These are phyloP conservation scores for Pangasianodon gigas DNA, from an alignment of 2,113 vertebrate genomes.

Conservation along the genomic window DNA sequence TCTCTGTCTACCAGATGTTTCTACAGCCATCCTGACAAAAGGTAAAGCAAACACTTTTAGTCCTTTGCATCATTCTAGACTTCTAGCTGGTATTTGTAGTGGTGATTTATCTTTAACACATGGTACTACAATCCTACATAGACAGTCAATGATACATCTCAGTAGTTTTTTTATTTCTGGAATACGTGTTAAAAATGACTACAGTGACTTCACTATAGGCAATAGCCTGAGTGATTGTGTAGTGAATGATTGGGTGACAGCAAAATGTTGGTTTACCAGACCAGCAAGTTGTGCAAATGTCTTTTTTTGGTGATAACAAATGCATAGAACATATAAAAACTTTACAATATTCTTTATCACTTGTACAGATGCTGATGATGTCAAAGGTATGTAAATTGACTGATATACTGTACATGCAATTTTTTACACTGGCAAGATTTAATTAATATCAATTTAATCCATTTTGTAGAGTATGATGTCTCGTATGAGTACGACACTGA, in stretches of 20 bases:
- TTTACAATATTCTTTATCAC: slow-evolving; percentile 1
- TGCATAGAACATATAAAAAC: background rate
- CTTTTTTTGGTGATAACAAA: background rate
- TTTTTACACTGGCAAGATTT: background rate
- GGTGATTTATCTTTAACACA: background rate
- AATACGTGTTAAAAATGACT: background rate
- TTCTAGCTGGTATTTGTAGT: background rate
- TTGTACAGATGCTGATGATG: slow-evolving; percentile 66
- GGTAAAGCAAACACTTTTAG: slow-evolving; percentile 56
- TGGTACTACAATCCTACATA: background rate
- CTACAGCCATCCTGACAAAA: slow-evolving; percentile 72
- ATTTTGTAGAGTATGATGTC: slow-evolving; percentile 68
- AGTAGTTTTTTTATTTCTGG: background rate
- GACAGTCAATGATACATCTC: no score
- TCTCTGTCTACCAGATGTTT: slow-evolving; percentile 66
- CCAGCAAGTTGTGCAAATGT: background rate
- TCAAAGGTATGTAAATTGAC: slow-evolving; percentile 64
- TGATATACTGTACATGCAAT: background rate
- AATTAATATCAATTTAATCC: background rate
- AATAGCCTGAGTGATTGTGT: background rate
- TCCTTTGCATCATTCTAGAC: slow-evolving; percentile 29
- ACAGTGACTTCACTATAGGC: background rate
- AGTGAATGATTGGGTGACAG: background rate
- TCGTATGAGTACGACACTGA: slow-evolving; percentile 73
- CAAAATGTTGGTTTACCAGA: background rate